Base-by-base conservation (phyloP, 2,113 vertebrate species). In the Podarcis raffonei region DNA sequence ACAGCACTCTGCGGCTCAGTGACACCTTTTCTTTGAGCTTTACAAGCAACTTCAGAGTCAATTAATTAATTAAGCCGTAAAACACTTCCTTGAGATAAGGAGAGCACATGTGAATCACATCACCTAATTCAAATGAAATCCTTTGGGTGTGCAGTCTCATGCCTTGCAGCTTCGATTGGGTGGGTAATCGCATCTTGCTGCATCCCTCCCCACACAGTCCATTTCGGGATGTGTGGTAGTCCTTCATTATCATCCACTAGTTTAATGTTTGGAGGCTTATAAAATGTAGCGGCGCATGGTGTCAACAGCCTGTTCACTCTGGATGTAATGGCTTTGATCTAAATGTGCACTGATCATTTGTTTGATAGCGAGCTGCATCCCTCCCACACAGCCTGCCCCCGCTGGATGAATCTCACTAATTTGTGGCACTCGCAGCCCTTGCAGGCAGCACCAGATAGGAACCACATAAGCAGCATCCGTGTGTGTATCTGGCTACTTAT, bases 41-140 rank as follows among this genome's bases (percentile, higher is more conserved):
- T 81, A 37, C 23, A 59, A 32, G 72, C n/a, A 32, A 32, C 23
- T 75, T 84, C 62, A 37, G 62, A 57, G 68, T 72, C 53, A 83
- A 16, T 22, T 90, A 85, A 84, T 90, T 89, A 91, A 87, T 93
- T 87, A 91, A 93, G 6, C 72, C 85, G 79, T 85, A 78, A 66
- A 72, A 1, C 1, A 81, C 6, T 53, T 74, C 72, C 0, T 0
- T 27, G 81, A 78, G 81, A 76, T 78, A 69, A 16, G 1, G 1
- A 30, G 30, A 89, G 27, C 11, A n/a, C 6, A 22, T 5, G 1
- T 76, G 0, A 57, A 77, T 39, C 53, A 66, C 72, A 84, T 78
- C 84, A 20, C 20, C 65, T 0, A 3, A 85, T 91, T 35, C 32
- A 6, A 74, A 77, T 39, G 25, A 20, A 27, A 27, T 11, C 35